Evolutionary conservation across 2,113 vertebrate species (phyloP).

Genomic region (Mastomys coucha): DNA sequence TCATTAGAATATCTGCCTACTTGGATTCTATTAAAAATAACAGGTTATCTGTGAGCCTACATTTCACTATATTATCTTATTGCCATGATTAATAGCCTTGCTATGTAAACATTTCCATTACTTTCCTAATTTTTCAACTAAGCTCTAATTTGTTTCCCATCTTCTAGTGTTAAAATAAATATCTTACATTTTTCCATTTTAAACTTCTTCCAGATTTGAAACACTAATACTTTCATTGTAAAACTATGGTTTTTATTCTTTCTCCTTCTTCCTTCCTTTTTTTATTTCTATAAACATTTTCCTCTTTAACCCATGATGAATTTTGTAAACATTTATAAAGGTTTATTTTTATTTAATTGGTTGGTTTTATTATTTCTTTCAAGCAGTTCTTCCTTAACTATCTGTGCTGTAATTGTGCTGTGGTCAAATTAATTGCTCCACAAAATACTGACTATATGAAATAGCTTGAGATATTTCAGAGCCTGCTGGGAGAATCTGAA

Average conservation of each 20-base stretch:
- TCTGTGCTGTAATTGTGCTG: neutral
- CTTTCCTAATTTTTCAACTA: neutral
- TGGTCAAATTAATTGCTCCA: neutral
- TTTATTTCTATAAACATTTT: neutral
- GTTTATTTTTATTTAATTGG: neutral
- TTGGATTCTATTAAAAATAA: neutral
- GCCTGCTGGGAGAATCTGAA: neutral
- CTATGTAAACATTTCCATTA: neutral
- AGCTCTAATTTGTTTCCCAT: neutral
- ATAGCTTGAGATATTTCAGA: neutral
- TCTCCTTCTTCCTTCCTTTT: neutral
- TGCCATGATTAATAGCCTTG: neutral
- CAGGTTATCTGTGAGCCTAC: neutral
- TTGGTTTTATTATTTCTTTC: neutral
- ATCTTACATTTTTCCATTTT: neutral
- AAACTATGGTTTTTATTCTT: neutral
- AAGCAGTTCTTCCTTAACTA: neutral
- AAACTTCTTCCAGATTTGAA: neutral
- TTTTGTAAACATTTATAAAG: neutral
- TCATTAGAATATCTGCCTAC: neutral
- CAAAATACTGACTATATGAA: neutral
- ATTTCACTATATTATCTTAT: neutral
- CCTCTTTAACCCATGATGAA: neutral
- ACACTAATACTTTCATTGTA: neutral
- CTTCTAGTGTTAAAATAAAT: neutral